A percentile compares a stretch with the other conserved stretches of the same genome.
Conservation (phyloP, 2,888 invertebrate genomes). For the Napeogenes sylphis region DNA sequence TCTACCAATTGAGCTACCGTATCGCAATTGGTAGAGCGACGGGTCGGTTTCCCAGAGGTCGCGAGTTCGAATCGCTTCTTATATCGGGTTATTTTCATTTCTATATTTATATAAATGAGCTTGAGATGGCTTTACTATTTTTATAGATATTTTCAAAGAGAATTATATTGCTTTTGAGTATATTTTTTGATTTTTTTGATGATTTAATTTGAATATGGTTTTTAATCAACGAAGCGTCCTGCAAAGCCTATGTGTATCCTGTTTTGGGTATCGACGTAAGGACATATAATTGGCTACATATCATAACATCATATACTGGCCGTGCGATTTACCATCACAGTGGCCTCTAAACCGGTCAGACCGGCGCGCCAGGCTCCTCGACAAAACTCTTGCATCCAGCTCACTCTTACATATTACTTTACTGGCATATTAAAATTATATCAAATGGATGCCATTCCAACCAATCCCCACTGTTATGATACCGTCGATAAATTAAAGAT, state of each 20-base stretch:
- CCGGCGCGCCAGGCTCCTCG: constrained; percentile 50
- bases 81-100: too few relatives aligned
- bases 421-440: constrained; percentile 21
- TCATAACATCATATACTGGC: constrained; percentile 51
- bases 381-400: constrained; percentile 51
- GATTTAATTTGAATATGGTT: too few relatives aligned
- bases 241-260: background rate
- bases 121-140: too few relatives aligned
- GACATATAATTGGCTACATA: constrained; percentile 28
- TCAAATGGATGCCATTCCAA: background rate
- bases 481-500: background rate
- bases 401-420: constrained; percentile 59
- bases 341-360: constrained; percentile 68
- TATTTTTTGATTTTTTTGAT: too few relatives aligned
- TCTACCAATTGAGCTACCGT: too few relatives aligned
- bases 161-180: too few relatives aligned
- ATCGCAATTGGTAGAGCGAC: too few relatives aligned
- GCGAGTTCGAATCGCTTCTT: too few relatives aligned
- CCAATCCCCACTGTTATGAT: constrained; percentile 8
- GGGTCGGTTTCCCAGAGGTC: too few relatives aligned
- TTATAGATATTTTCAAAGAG: too few relatives aligned
- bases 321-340: constrained; percentile 73
- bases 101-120: too few relatives aligned
- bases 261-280: background rate
- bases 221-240: too few relatives aligned